phyloP scores from a whole-genome alignment of 2,113 vertebrate genomes.

The Silurus asotus region DNA sequence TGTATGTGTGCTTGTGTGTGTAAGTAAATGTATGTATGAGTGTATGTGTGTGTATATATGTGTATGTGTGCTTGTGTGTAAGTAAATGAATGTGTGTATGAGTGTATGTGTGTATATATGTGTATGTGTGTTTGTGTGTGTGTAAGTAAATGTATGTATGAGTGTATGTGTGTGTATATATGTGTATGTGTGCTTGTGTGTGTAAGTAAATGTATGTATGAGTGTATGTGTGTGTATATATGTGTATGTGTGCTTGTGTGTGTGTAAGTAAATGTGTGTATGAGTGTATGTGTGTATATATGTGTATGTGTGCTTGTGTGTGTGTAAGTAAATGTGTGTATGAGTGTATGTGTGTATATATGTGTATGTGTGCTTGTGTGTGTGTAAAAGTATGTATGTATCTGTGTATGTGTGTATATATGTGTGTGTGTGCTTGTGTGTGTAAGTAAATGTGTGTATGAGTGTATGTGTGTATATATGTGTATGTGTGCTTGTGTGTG shows the following conservation, averaged over 20 bases:
- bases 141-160: no score
- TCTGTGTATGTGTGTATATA: neutral
- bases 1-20: neutral
- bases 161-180: neutral
- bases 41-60: neutral
- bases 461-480: neutral
- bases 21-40: no score
- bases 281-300: neutral
- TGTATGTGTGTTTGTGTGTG: neutral
- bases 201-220: neutral
- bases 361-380: neutral
- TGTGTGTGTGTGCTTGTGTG: no score
- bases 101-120: neutral
- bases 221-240: neutral
- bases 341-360: neutral
- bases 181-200: no score
- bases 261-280: neutral
- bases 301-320: no score
- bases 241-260: neutral
- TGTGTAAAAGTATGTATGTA: no score
- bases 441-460: neutral
- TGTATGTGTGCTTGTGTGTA: no score
- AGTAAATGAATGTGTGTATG: neutral
- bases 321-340: neutral
- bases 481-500: neutral